Percentiles rank a stretch among this genome's conserved stretches.
Evolutionary conservation across 2,888 invertebrate species (phyloP).

Genomic region (Leptopterna dolabrata): DNA sequence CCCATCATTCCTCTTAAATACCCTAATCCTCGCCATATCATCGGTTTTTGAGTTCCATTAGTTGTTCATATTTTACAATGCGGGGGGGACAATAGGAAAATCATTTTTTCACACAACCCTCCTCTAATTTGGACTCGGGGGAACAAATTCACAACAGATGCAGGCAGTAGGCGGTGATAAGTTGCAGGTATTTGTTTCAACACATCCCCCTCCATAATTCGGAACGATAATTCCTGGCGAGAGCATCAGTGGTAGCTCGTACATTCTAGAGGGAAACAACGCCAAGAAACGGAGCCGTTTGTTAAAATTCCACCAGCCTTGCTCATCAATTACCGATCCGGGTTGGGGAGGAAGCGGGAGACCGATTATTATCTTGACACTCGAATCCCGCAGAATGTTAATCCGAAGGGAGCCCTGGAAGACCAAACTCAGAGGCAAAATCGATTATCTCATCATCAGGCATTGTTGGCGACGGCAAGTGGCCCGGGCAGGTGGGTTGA

Average conservation of each 20-base stretch:
- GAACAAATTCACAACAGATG: no score
- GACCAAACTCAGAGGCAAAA: background rate
- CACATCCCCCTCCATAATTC: background rate
- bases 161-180: no score
- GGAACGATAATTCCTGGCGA: background rate
- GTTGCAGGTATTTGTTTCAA: background rate
- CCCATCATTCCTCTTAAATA: no score
- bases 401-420: background rate
- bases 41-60: no score
- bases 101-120: no score
- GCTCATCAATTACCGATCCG: constrained; percentile 17
- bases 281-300: background rate
- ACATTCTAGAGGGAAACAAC: background rate
- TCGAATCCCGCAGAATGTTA: constrained; percentile 4
- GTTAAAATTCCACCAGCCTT: background rate
- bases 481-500: background rate
- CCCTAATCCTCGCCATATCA: no score
- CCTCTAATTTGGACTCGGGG: no score
- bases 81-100: no score
- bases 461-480: constrained; percentile 7
- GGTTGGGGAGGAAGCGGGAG: background rate
- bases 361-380: constrained; percentile 35
- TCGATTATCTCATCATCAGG: constrained; percentile 2
- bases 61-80: no score
- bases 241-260: background rate